Base-by-base conservation (phyloP, 2,797 vertebrate species). In the Clarias fuscus region DNA sequence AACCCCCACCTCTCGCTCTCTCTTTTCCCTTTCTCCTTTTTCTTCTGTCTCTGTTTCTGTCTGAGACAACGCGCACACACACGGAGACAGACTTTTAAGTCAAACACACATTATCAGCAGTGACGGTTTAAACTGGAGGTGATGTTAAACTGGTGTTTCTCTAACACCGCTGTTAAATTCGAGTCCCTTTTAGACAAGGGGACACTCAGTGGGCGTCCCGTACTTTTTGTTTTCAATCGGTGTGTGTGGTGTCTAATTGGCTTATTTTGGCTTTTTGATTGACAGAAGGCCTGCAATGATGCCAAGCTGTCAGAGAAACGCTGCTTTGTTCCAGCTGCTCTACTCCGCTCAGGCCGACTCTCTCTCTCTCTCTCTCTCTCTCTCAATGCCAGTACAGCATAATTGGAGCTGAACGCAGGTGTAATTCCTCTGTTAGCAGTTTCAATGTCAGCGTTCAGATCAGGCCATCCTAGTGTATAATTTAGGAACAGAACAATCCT, bases 391-490 rank as follows among this genome's bases (percentile, higher is more conserved):
- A 76, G 79, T 62, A 86, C 61, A 37, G 71, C 48, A 81, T 86
- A 77, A 76, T 83, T 76, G 62, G 71, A 86, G 80, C 80, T 56
- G 71, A 86, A 56, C 43, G 15, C 80, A 83, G 80, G 80, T 83
- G 82, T 77, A 70, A 70, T 76, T 62, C 79, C 70, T 53, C 58
- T 56, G 18, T 40, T 75, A 40, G 17, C 43, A 53, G 77, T 62
- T 86, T 80, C 84, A 72, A n/a, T 24, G 33, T 85, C 65, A 7
- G 6, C 30, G 22, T 43, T 85, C 76, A 59, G 30, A 58, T 67
- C 59, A 48, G 13, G n/a, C 65, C 33, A 18, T 68, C 18, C 48
- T 68, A 17, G 64, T 84, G 33, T 73, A 62, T 48, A 75, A 48
- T 3, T 33, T 78, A 33, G 30, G 14, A 8, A 24, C 59, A 33